These are phyloP conservation scores for Drosophila sturtevanti DNA, from an alignment of 1,140 invertebrate genomes.

Conservation along the genomic window DNA sequence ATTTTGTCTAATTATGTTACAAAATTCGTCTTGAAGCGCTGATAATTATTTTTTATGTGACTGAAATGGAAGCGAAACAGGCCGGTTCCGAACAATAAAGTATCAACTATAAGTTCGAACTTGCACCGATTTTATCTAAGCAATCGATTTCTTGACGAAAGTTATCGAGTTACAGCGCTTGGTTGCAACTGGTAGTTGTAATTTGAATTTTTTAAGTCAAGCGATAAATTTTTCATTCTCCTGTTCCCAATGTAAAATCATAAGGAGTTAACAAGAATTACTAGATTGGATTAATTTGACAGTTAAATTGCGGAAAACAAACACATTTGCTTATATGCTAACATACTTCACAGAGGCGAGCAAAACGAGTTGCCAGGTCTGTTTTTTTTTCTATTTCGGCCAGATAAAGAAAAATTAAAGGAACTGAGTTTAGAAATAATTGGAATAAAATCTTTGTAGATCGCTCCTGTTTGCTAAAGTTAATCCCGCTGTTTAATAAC, in stretches of 20 bases:
- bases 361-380: too few relatives aligned
- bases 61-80: slow-evolving; percentile 39
- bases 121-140: too few relatives aligned
- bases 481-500: slow-evolving; percentile 20
- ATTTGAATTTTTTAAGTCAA: slow-evolving; percentile 8
- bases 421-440: slow-evolving; percentile 2
- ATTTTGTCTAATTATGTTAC: slow-evolving; percentile 3
- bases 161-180: neutral
- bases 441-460: slow-evolving; percentile 18
- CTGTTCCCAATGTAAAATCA: neutral
- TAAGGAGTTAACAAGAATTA: neutral
- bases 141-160: too few relatives aligned
- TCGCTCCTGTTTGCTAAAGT: neutral
- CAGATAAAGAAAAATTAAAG: too few relatives aligned
- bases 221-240: neutral
- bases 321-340: neutral
- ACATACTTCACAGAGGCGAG: too few relatives aligned
- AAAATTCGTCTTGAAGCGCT: neutral
- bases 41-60: slow-evolving; percentile 24
- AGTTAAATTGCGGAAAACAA: neutral
- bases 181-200: slow-evolving; percentile 12
- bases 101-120: too few relatives aligned
- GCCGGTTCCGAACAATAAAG: slow-evolving; percentile 18
- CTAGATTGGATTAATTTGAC: neutral
- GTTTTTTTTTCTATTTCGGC: too few relatives aligned